A percentile compares a stretch with the other conserved stretches of the same genome.
These are phyloP conservation scores for Tiliacea citrago DNA, from an alignment of 2,888 invertebrate species.

Conservation along the genomic window DNA sequence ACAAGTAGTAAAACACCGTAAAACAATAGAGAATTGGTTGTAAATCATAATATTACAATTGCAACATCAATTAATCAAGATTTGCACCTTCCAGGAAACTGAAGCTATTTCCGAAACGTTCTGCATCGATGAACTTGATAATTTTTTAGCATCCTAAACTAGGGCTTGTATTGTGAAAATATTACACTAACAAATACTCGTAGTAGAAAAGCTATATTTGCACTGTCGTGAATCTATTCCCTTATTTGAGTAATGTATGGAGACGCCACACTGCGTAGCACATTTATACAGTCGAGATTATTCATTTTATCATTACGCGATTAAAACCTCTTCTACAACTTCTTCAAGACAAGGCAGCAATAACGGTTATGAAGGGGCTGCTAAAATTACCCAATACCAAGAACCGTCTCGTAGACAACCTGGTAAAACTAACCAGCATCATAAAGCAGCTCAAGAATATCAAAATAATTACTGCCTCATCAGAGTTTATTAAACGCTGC, in stretches of 20 bases:
- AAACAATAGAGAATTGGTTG: slow-evolving; percentile 3
- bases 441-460: slow-evolving; percentile 31
- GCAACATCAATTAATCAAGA: slow-evolving; percentile 30
- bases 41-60: slow-evolving; percentile 26
- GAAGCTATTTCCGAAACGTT: slow-evolving; percentile 45
- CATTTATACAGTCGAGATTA: not conserved
- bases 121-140: slow-evolving; percentile 29
- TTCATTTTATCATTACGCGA: not conserved
- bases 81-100: slow-evolving; percentile 61
- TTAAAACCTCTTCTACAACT: too few species aligned
- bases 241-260: not conserved
- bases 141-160: slow-evolving; percentile 46
- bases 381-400: not conserved
- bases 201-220: not conserved
- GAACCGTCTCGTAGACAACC: not conserved
- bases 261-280: not conserved
- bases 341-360: not conserved
- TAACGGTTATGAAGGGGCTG: not conserved
- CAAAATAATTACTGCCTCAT: slow-evolving; percentile 21
- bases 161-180: slow-evolving; percentile 28
- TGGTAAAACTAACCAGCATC: not conserved
- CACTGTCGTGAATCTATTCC: not conserved
- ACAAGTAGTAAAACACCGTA: not conserved
- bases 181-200: not conserved
- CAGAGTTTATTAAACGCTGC: slow-evolving; percentile 5